Percentiles rank a stretch among this genome's conserved stretches.
Evolutionary conservation across 1,140 invertebrate genomes (phyloP).

Genomic region (Pseudomyrmex dendroicus): DNA sequence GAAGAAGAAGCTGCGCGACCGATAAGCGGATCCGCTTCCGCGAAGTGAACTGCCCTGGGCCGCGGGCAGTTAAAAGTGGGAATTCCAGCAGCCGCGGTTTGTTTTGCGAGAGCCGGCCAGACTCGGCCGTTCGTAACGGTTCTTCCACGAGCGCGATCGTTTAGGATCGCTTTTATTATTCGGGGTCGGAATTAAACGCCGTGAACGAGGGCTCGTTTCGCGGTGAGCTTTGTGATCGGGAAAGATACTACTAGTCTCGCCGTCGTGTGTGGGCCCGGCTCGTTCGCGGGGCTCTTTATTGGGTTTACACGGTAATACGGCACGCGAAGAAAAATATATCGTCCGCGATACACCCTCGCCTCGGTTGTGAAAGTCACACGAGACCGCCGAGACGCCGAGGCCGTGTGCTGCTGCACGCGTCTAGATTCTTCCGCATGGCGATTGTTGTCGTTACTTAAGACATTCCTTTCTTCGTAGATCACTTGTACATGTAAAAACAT

Average conservation of each 20-base stretch:
- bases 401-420: not conserved
- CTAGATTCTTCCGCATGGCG: not conserved
- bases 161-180: conserved; percentile 70
- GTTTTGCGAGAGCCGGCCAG: conserved; percentile 67
- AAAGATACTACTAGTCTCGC: conserved; percentile 59
- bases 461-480: not conserved
- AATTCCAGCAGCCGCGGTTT: conserved; percentile 71
- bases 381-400: conserved; percentile 19
- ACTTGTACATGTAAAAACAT: not conserved
- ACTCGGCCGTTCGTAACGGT: conserved; percentile 69
- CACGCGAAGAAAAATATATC: conserved; percentile 71
- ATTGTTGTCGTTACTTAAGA: conserved; percentile 1
- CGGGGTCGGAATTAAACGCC: conserved; percentile 59
- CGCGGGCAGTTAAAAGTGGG: conserved; percentile 73
- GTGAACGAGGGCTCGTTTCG: conserved; percentile 64
- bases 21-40: conserved; percentile 75
- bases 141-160: conserved; percentile 65
- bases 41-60: conserved; percentile 73
- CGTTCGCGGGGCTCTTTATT: conserved; percentile 71
- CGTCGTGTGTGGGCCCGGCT: conserved; percentile 68
- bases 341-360: conserved; percentile 48
- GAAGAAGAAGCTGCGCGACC: conserved; percentile 66
- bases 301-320: conserved; percentile 71
- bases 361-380: conserved; percentile 51
- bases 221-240: conserved; percentile 53